A percentile compares a stretch with the other conserved stretches of the same genome.
Conservation (phyloP, 2,888 invertebrate species). For the Helicoverpa assulta region DNA sequence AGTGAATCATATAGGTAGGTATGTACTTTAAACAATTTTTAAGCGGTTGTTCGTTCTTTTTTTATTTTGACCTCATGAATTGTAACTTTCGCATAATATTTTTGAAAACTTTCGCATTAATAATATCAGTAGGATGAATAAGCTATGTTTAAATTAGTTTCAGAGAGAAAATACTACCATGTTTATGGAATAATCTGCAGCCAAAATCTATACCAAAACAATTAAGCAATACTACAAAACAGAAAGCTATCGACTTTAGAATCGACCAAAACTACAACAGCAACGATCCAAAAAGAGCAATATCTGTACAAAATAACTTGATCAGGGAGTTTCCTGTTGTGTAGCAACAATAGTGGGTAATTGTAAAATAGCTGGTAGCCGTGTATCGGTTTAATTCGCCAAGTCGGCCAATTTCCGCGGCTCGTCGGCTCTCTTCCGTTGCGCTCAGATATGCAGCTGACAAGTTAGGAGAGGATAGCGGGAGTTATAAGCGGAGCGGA, state of each 20-base stretch:
- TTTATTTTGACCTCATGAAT: too few species aligned
- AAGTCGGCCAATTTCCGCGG: conserved; percentile 82
- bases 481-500: background rate
- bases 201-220: too few species aligned
- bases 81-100: too few species aligned
- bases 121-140: too few species aligned
- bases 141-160: too few species aligned
- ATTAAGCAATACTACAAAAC: background rate
- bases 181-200: too few species aligned
- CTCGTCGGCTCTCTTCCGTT: conserved; percentile 74
- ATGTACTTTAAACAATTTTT: too few species aligned
- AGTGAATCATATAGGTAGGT: too few species aligned
- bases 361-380: conserved; percentile 70
- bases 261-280: background rate
- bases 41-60: too few species aligned
- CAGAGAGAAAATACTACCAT: too few species aligned
- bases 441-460: conserved; percentile 46
- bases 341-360: conserved; percentile 54
- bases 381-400: conserved; percentile 78
- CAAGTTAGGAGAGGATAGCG: conserved; percentile 40
- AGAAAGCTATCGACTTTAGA: background rate
- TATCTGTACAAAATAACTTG: conserved; percentile 40
- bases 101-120: too few species aligned
- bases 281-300: conserved; percentile 9
- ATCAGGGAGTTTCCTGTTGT: conserved; percentile 29